Evolutionary conservation across 2,113 vertebrate species (phyloP).

Genomic region (Marmota monax): DNA sequence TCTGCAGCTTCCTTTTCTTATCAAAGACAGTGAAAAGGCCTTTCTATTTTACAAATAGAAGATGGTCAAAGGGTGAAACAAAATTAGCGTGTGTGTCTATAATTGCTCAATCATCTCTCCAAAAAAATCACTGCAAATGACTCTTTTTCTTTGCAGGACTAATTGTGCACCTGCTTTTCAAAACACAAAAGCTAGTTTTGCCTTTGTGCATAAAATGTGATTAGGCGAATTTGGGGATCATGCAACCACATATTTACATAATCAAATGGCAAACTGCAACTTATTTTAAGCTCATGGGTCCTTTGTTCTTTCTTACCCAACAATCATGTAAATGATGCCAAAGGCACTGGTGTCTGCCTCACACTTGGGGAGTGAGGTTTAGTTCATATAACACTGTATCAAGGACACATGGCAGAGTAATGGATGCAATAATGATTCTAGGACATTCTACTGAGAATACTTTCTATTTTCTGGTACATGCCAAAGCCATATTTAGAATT

Average conservation of each 20-base stretch:
- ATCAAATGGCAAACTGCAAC: conserved; percentile 71
- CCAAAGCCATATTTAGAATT: conserved; percentile 79
- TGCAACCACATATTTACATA: conserved; percentile 76
- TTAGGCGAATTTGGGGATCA: conserved; percentile 53
- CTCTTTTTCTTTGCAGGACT: conserved; percentile 72
- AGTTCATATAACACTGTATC: conserved; percentile 52
- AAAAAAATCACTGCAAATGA: conserved; percentile 59
- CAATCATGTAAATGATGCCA: conserved; percentile 60
- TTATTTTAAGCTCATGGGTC: conserved; percentile 64
- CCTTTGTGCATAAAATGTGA: conserved; percentile 71
- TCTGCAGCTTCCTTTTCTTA: conserved; percentile 50
- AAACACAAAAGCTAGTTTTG: conserved; percentile 70
- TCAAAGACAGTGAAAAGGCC: conserved; percentile 23
- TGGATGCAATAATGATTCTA: conserved; percentile 76
- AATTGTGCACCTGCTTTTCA: conserved; percentile 75
- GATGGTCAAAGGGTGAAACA: conserved; percentile 52
- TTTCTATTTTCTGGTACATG: conserved; percentile 63
- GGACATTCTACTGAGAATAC: conserved; percentile 64
- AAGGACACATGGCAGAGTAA: conserved; percentile 64
- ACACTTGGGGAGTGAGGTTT: conserved; percentile 44
- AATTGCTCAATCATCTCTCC: conserved; percentile 65
- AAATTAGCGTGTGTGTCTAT: conserved; percentile 65
- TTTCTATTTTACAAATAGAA: conserved; percentile 54
- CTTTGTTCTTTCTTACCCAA: conserved; percentile 67
- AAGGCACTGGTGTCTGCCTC: conserved; percentile 62